These are phyloP conservation scores for Choloepus hoffmanni DNA, from an alignment of 2,113 vertebrate species.

Conservation along the genomic window DNA sequence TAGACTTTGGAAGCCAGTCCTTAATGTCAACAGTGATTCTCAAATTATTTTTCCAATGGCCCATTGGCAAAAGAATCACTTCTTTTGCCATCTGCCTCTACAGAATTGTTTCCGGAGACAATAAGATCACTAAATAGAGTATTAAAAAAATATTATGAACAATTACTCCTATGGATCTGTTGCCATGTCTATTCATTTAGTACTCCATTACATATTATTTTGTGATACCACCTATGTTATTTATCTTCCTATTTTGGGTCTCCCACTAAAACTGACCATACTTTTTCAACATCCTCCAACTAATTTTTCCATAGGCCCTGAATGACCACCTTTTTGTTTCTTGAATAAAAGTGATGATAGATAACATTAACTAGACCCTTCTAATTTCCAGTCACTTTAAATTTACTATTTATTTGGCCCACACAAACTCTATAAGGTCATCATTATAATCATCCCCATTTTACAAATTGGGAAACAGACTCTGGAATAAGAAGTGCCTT, in stretches of 20 bases:
- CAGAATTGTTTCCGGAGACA: not conserved
- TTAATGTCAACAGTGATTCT: not conserved
- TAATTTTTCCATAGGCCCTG: not conserved
- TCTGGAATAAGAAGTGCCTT: not conserved
- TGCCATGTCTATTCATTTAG: not conserved
- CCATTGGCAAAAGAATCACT: not conserved
- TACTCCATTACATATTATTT: not conserved
- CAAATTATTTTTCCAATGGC: not conserved
- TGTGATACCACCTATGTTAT: not conserved
- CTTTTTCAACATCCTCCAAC: not conserved
- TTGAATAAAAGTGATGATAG: not conserved
- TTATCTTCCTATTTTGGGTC: slow-evolving; percentile 31
- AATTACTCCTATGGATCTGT: not conserved
- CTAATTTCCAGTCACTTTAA: not conserved
- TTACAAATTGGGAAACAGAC: not conserved
- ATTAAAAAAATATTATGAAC: not conserved
- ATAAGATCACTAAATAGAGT: not conserved
- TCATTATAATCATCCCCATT: not conserved
- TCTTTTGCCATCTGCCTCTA: not conserved
- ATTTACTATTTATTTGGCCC: not conserved
- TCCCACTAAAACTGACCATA: not conserved
- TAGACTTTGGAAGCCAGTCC: not conserved
- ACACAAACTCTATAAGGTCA: not conserved
- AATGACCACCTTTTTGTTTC: not conserved
- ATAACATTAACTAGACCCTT: not conserved